A percentile compares a stretch with the other conserved stretches of the same genome.
Conservation (phyloP, 2,888 invertebrate species). For the Keiferia lycopersicella region DNA sequence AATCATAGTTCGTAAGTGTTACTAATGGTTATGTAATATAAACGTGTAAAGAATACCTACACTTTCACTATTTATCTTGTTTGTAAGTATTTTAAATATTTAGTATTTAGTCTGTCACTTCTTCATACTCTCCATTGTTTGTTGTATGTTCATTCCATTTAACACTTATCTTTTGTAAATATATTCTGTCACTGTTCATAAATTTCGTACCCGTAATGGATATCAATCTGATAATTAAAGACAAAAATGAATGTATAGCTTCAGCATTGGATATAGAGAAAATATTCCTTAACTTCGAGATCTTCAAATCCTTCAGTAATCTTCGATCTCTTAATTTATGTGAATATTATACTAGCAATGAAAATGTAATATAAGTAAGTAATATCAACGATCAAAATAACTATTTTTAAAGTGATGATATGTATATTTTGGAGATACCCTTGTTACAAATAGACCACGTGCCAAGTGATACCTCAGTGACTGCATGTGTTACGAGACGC, state of each 20-base stretch:
- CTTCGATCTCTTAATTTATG: neutral
- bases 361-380: conserved; percentile 16
- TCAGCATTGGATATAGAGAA: neutral
- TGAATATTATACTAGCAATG: conserved; percentile 4
- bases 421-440: conserved; percentile 42
- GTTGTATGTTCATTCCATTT: neutral
- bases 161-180: conserved; percentile 9
- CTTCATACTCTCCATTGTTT: neutral
- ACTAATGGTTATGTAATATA: conserved; percentile 35
- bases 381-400: conserved; percentile 45
- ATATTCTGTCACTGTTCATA: neutral
- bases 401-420: conserved; percentile 59
- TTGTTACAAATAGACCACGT: conserved; percentile 23
- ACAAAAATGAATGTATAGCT: neutral
- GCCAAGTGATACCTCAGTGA: conserved; percentile 27
- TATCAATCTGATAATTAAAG: neutral
- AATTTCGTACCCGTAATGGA: neutral
- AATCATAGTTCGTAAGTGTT: conserved; percentile 53
- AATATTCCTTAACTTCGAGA: neutral
- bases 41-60: conserved; percentile 9
- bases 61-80: conserved; percentile 11
- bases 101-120: neutral
- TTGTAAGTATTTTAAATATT: neutral
- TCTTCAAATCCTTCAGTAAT: neutral
- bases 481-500: conserved; percentile 15